phyloP scores from a whole-genome alignment of 1,140 invertebrate species.

The Drosophila paulistorum region DNA sequence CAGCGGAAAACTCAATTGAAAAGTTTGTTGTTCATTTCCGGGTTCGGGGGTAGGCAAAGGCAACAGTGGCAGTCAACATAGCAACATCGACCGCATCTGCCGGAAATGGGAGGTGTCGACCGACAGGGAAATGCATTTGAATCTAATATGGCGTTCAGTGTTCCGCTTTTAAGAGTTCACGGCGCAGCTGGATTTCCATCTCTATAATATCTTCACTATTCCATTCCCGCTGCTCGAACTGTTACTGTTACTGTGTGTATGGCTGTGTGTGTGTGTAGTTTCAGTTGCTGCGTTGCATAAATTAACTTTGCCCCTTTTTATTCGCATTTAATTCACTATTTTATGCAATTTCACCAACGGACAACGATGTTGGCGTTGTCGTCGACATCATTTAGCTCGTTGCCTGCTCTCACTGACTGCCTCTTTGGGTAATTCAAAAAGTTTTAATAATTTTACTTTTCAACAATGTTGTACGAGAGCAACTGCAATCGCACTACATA shows the following conservation, averaged over 20 bases:
- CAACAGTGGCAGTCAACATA: neutral
- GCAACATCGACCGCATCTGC: slow-evolving; percentile 17
- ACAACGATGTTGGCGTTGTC: slow-evolving; percentile 32
- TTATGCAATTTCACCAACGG: slow-evolving; percentile 36
- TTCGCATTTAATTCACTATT: slow-evolving; percentile 65
- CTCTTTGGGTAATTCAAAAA: slow-evolving; percentile 64
- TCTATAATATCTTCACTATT: neutral
- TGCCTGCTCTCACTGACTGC: slow-evolving; percentile 35
- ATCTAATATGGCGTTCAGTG: slow-evolving; percentile 73
- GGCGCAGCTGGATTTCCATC: slow-evolving; percentile 32
- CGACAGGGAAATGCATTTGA: slow-evolving; percentile 71
- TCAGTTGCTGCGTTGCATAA: slow-evolving; percentile 55
- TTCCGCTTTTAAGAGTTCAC: slow-evolving; percentile 55
- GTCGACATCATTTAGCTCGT: slow-evolving; percentile 61
- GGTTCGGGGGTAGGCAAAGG: slow-evolving; percentile 18
- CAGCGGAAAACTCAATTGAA: slow-evolving; percentile 72
- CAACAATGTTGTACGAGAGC: slow-evolving; percentile 39
- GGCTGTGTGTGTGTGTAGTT: neutral
- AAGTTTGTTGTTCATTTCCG: slow-evolving; percentile 75
- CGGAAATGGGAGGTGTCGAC: slow-evolving; percentile 65
- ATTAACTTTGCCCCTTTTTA: slow-evolving; percentile 70
- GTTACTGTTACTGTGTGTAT: slow-evolving; percentile 21
- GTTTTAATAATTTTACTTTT: slow-evolving; percentile 75
- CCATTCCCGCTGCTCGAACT: slow-evolving; percentile 1
- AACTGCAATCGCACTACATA: slow-evolving; percentile 26